Evolutionary conservation across 2,797 vertebrate species (phyloP).

Genomic region (Margarornis squamiger): DNA sequence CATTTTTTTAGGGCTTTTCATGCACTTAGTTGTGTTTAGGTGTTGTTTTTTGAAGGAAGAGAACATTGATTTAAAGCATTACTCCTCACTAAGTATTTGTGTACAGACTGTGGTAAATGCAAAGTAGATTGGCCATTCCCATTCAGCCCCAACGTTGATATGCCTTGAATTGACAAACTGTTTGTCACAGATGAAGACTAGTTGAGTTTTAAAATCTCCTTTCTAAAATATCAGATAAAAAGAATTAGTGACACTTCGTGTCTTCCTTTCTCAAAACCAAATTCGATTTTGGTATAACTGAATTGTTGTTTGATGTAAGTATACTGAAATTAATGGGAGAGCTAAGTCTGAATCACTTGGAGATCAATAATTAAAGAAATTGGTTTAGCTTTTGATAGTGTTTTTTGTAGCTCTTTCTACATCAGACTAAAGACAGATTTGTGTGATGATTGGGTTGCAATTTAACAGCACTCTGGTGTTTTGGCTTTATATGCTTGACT

Average conservation of each 20-base stretch:
- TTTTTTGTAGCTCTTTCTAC: conserved; percentile 4
- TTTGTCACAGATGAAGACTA: not conserved
- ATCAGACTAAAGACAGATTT: not conserved
- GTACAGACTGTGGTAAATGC: not conserved
- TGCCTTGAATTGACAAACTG: not conserved
- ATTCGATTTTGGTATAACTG: not conserved
- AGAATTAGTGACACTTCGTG: not conserved
- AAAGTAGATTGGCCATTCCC: not conserved
- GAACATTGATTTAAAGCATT: not conserved
- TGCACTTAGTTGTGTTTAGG: not conserved
- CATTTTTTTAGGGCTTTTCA: accelerated
- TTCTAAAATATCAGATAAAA: not conserved
- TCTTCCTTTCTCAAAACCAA: not conserved
- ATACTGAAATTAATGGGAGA: not conserved
- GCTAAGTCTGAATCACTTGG: not conserved
- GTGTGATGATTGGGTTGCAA: conserved; percentile 2
- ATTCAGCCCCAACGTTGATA: not conserved
- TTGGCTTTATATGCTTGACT: conserved; percentile 6
- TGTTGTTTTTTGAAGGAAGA: not conserved
- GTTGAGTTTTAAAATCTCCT: not conserved
- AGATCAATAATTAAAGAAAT: conserved; percentile 42
- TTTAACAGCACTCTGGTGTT: not conserved
- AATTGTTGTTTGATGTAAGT: not conserved
- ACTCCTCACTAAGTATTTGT: not conserved
- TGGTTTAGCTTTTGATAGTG: conserved; percentile 5